A percentile compares a stretch with the other conserved stretches of the same genome.
Conservation (phyloP, 2,888 invertebrate species). For the Mesopsocus fuscifrons region DNA sequence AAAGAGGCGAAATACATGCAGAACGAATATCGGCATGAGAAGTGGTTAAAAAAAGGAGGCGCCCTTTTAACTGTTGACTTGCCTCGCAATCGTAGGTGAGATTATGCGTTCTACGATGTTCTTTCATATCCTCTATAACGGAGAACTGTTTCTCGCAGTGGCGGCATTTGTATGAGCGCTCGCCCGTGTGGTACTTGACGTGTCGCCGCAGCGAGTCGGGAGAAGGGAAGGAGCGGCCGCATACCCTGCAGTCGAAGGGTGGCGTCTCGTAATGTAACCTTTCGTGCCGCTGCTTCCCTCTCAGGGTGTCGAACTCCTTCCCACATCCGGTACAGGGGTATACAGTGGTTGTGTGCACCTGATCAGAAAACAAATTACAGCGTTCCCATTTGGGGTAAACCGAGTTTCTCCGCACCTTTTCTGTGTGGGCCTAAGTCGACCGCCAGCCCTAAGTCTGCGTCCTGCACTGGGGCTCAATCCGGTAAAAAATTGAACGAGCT, state of each 20-base stretch:
- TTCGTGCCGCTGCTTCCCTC: neutral
- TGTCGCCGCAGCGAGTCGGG: neutral
- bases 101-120: neutral
- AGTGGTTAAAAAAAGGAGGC: no score
- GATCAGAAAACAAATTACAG: no score
- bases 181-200: neutral
- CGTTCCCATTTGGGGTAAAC: no score
- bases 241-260: neutral
- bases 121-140: neutral
- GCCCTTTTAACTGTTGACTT: no score
- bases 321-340: neutral
- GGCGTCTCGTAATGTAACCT: neutral
- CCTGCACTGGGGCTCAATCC: no score
- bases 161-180: neutral
- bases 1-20: no score
- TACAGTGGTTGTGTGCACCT: neutral
- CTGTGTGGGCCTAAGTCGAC: no score
- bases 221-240: neutral
- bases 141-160: neutral
- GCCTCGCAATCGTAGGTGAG: neutral
- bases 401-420: no score
- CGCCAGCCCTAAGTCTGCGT: no score
- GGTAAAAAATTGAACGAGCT: no score
- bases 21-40: no score
- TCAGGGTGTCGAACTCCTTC: neutral